Evolutionary conservation across 2,113 vertebrate species (phyloP).

Genomic region (Sinocyclocheilus grahami): DNA sequence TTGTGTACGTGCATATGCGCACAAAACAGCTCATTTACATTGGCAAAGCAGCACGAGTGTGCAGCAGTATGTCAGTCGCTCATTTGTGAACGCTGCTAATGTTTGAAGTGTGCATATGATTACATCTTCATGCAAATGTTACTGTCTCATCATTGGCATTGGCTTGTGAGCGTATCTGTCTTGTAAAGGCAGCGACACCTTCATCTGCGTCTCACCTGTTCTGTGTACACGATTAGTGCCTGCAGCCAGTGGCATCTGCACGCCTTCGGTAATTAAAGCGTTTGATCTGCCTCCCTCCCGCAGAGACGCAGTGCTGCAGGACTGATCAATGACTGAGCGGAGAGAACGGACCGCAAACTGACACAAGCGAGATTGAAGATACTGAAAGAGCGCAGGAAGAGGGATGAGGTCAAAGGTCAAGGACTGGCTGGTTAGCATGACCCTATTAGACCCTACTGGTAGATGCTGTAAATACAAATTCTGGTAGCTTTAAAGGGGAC

Average conservation of each 20-base stretch:
- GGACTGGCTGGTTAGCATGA: not conserved
- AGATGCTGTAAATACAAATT: not conserved
- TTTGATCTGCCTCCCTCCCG: constrained; percentile 73
- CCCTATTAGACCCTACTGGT: not conserved
- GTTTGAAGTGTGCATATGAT: constrained; percentile 39
- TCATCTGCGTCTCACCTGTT: constrained; percentile 63
- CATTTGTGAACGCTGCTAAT: constrained; percentile 51
- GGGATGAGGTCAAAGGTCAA: not conserved
- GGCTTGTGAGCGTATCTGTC: constrained; percentile 43
- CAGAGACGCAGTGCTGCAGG: constrained; percentile 65
- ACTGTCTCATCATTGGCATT: not conserved
- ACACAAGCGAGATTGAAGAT: constrained; percentile 70
- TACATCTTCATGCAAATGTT: constrained; percentile 16
- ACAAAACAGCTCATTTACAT: constrained; percentile 30
- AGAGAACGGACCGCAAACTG: constrained; percentile 60
- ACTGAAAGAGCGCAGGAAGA: not conserved
- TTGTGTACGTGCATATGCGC: not conserved
- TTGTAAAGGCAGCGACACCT: not conserved
- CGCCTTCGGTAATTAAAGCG: constrained; percentile 75
- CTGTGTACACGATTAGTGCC: constrained; percentile 65
- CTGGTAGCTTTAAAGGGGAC: not conserved
- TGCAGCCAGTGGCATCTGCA: constrained; percentile 71
- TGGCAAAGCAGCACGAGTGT: not conserved
- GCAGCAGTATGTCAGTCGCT: not conserved
- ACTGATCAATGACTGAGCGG: constrained; percentile 74